Percentiles rank a stretch among this genome's conserved stretches.
Conservation (phyloP, 2,888 invertebrate species). For the Eilema sororculum region DNA sequence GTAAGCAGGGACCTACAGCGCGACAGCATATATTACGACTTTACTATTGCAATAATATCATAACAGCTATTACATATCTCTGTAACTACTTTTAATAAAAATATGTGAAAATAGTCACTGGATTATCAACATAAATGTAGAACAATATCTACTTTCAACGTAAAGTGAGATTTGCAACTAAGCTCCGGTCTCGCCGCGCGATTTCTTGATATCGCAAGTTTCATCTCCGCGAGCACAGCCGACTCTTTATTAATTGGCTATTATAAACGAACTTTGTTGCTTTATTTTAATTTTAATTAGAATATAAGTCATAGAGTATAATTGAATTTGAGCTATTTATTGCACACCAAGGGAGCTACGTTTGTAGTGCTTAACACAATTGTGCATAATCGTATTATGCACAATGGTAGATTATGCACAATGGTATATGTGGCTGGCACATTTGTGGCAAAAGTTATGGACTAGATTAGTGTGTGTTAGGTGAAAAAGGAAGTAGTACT, state of each 20-base stretch:
- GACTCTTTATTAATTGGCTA: conserved; percentile 48
- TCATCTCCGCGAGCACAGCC: conserved; percentile 53
- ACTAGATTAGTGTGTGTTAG: too few species aligned
- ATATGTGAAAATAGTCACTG: conserved; percentile 23
- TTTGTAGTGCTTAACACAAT: not conserved
- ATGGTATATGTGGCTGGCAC: too few species aligned
- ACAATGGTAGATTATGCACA: too few species aligned
- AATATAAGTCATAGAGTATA: conserved; percentile 37
- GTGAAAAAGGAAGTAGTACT: too few species aligned
- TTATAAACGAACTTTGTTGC: conserved; percentile 41
- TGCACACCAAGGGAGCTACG: not conserved
- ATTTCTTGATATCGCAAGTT: conserved; percentile 62
- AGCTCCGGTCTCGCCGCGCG: conserved; percentile 52
- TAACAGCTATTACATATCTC: conserved; percentile 18
- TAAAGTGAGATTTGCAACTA: conserved; percentile 39
- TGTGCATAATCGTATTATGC: too few species aligned
- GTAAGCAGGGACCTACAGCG: conserved; percentile 37
- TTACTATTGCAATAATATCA: conserved; percentile 10
- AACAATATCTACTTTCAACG: conserved; percentile 25
- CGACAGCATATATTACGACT: conserved; percentile 41
- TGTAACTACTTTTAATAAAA: not conserved
- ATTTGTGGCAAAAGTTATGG: too few species aligned
- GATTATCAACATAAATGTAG: conserved; percentile 14
- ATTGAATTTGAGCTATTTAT: conserved; percentile 12
- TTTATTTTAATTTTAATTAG: conserved; percentile 43